These are phyloP conservation scores for Zosterops hypoxanthus DNA, from an alignment of 2,113 vertebrate species.

Conservation along the genomic window DNA sequence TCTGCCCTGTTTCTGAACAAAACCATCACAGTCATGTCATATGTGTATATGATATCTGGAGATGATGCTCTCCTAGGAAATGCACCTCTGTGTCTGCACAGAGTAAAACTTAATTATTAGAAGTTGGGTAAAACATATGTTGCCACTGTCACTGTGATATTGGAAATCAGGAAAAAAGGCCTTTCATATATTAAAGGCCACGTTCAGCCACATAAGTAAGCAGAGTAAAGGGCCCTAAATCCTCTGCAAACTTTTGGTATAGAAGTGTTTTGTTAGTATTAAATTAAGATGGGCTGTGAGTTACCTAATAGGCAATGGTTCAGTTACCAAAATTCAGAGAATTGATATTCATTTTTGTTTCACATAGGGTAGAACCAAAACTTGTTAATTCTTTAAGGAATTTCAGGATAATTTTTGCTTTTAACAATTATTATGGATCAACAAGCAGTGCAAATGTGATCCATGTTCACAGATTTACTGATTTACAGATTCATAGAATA, in stretches of 20 bases:
- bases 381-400: not conserved
- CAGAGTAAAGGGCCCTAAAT: not conserved
- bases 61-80: not conserved
- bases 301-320: not conserved
- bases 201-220: not conserved
- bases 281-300: not conserved
- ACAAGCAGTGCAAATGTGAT: fast-evolving
- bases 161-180: not conserved
- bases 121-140: not conserved
- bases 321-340: not conserved
- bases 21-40: too few relatives aligned
- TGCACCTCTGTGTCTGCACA: not conserved
- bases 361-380: not conserved
- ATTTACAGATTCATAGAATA: not conserved
- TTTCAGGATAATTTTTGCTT: not conserved
- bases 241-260: not conserved
- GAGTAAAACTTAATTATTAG: not conserved
- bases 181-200: not conserved
- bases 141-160: not conserved
- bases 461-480: not conserved
- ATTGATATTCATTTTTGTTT: not conserved
- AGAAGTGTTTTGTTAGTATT: not conserved
- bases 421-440: not conserved
- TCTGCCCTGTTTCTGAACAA: too few relatives aligned
- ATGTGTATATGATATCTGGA: not conserved